A percentile compares a stretch with the other conserved stretches of the same genome.
Conservation (phyloP, 2,888 invertebrate genomes). For the Formica aserva region DNA sequence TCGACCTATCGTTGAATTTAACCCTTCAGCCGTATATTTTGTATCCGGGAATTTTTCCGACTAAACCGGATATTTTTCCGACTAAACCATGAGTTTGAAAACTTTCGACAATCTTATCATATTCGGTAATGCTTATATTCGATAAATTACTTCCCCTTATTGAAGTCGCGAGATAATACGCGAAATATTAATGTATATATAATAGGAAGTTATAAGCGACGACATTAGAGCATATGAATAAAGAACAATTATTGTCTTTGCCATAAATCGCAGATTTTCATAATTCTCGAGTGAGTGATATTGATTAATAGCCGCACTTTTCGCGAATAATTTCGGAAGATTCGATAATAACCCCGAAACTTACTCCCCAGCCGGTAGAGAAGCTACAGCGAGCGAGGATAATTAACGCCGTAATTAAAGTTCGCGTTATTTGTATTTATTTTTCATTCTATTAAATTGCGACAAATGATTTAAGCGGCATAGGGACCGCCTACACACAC, state of each 20-base stretch:
- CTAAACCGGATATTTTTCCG: conserved; percentile 1
- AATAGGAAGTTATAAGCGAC: not conserved
- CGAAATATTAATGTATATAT: not conserved
- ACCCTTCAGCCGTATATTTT: not conserved
- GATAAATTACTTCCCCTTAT: not conserved
- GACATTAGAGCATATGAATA: not conserved
- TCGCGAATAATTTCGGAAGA: conserved; percentile 26
- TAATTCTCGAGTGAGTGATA: not conserved
- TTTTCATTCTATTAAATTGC: conserved; percentile 58
- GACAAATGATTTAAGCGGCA: conserved; percentile 64
- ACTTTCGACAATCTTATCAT: not conserved
- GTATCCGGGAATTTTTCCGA: conserved; percentile 2
- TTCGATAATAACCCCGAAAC: conserved; percentile 57
- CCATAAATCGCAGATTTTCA: not conserved
- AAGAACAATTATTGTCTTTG: not conserved
- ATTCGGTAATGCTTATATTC: not conserved
- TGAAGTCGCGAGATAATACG: not conserved
- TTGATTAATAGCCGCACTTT: conserved; percentile 26
- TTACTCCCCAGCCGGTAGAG: not conserved
- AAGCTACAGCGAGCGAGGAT: conserved; percentile 38
- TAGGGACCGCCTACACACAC: conserved; percentile 29
- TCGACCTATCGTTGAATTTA: not conserved
- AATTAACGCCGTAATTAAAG: conserved; percentile 57
- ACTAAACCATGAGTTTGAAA: not conserved
- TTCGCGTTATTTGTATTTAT: conserved; percentile 49